Evolutionary conservation across 2,888 invertebrate genomes (phyloP).

Genomic region (Torymus texanus): DNA sequence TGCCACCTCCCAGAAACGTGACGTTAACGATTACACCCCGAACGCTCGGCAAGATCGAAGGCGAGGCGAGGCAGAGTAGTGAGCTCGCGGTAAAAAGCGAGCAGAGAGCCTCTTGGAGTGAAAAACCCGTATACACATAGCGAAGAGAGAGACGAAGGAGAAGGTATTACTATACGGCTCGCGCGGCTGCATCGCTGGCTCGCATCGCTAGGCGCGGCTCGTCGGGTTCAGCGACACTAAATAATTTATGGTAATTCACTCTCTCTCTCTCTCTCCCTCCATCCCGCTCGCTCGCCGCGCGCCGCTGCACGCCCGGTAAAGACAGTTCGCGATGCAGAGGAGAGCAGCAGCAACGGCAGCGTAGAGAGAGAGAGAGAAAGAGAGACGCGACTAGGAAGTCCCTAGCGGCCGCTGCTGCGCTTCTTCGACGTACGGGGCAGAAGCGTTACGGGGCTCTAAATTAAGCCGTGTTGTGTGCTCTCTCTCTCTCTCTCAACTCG

Average conservation of each 20-base stretch:
- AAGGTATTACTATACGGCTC: background rate
- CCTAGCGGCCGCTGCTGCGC: slow-evolving; percentile 13
- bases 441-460: slow-evolving; percentile 50
- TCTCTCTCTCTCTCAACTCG: slow-evolving; percentile 5
- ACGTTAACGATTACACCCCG: slow-evolving; percentile 22
- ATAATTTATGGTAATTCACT: slow-evolving; percentile 56
- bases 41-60: background rate
- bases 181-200: background rate
- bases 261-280: slow-evolving; percentile 16
- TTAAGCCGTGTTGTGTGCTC: slow-evolving; percentile 34
- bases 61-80: background rate
- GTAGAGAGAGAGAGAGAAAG: slow-evolving; percentile 19
- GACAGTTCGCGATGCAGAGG: slow-evolving; percentile 32
- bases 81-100: slow-evolving; percentile 27
- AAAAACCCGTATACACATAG: background rate
- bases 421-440: slow-evolving; percentile 25
- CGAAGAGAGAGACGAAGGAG: background rate
- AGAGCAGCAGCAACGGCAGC: slow-evolving; percentile 15
- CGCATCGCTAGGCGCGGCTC: slow-evolving; percentile 50
- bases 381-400: slow-evolving; percentile 46
- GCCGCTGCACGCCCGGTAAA: slow-evolving; percentile 48
- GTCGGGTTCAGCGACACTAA: slow-evolving; percentile 57
- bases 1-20: slow-evolving; percentile 2
- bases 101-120: slow-evolving; percentile 1
- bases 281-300: slow-evolving; percentile 20